Evolutionary conservation across 2,888 invertebrate species (phyloP), one percentile per base, ranked within the genome.

Genomic region (Leucophenga montana): DNA sequence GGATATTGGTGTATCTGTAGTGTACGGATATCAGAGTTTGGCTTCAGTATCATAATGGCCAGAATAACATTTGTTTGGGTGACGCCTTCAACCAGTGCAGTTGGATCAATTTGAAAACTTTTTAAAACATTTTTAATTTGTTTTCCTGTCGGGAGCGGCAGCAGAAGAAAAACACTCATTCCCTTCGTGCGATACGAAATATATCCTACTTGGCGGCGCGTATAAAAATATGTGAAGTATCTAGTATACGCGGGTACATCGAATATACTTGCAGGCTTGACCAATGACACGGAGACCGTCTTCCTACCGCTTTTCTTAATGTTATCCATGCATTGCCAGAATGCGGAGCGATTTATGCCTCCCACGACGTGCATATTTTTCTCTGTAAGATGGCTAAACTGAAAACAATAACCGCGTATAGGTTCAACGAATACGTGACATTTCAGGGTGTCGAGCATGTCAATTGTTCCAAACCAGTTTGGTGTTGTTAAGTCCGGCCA

Each of bases 261-360:
- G 3, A 11, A 11, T 16, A 18, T 13, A 9, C n/a, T 20, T 39
- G 44, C 18, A 16, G 61, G 61, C 14, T 44, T 61, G 1, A 61
- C n/a, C 6, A 13, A 9, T 39, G 39, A 33, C 18, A 61, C 20
- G 1, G 39, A 16, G 9, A 61, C 20, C 3, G n/a, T 13, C 31
- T 61, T 61, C 9, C 11, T 18, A 14, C 44, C 44, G 8, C 61
- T 13, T 16, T 39, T 44, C 44, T 18, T 20, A 13, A 61, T 1
- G 0, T 61, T 61, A 9, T 61, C 18, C 61, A 61, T 18, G 31
- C 61, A 61, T 44, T 61, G 9, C 61, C 61, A 61, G 11, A 61
- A 33, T 18, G 44, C 44, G 9, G 8, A 18, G 11, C 44, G 61
- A 11, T 39, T 44, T 16, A 44, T 61, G 61, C 61, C 61, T 6